A percentile compares a stretch with the other conserved stretches of the same genome.
phyloP scores from a whole-genome alignment of 2,113 vertebrate genomes.

The Myocastor coypus region DNA sequence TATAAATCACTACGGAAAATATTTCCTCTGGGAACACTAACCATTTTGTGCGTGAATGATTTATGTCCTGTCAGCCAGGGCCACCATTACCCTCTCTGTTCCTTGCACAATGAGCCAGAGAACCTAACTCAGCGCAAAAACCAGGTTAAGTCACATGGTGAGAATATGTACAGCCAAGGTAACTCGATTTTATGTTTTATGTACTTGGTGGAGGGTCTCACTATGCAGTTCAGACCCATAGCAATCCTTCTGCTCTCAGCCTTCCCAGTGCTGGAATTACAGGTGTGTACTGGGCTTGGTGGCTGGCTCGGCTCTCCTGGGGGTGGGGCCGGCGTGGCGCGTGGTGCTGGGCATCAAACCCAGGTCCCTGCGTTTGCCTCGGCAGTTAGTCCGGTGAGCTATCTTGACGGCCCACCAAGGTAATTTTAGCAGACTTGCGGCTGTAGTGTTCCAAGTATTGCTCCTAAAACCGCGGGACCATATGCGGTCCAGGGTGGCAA shows the following conservation, averaged over 20 bases:
- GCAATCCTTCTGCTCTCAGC: too few species aligned
- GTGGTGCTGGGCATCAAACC: too few species aligned
- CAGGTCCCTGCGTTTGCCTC: too few species aligned
- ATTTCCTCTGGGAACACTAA: slow-evolving; percentile 62
- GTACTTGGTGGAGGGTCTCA: too few species aligned
- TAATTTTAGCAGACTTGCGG: neutral
- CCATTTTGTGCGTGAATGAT: slow-evolving; percentile 36
- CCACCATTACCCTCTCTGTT: neutral
- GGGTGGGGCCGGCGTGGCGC: too few species aligned
- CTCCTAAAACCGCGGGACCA: neutral
- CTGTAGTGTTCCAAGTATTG: neutral
- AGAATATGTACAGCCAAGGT: slow-evolving; percentile 20
- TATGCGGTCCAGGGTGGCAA: neutral
- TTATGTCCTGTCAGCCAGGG: slow-evolving; percentile 50
- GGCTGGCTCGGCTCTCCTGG: too few species aligned
- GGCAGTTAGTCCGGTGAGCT: too few species aligned
- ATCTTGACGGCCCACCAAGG: neutral
- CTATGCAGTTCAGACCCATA: too few species aligned
- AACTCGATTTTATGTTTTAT: neutral
- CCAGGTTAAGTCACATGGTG: neutral
- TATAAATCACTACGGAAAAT: slow-evolving; percentile 59
- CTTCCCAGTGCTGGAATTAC: too few species aligned
- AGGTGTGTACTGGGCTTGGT: too few species aligned
- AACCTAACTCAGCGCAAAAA: neutral
- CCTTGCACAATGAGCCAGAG: neutral